Evolutionary conservation across 2,888 invertebrate species (phyloP), one percentile per base, ranked within the genome.

Genomic region (Ornithoptera priamus): DNA sequence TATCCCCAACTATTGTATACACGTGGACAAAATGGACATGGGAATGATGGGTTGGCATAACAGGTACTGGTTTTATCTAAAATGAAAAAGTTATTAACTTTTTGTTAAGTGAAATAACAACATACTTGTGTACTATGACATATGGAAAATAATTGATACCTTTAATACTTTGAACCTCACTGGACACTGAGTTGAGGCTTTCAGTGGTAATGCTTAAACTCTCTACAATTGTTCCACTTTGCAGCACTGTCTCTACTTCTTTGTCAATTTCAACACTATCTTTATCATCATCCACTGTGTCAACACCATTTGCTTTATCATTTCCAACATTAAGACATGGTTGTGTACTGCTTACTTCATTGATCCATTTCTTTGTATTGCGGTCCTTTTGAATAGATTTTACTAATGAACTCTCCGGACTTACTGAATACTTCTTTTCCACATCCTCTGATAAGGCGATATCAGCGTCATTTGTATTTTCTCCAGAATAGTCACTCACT

Each of bases 1-100:
- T 94, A 94, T 0, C 94, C 94, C 94, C 94, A 94, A 71, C 94
- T 94, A 74, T 94, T 93, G 83, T 94, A 94, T 6, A 94, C 93
- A 61, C 94, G 90, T 20, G 93, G 93, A 78, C 94, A 94, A 78
- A 94, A 94, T 1, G 94, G 94, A 71, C 94, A 94, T 0, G 94
- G 94, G 76, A 94, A 94, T 22, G 94, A 94, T 18, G 93, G 93
- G 75, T 86, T 93, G 22, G 89, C 83, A 72, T 91, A 91, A 71
- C 85, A 87, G 18, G 82, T 81, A 72, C 74, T 84, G 57, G 74
- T 83, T 73, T 87, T 89, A 75, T 89, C 89, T 90, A 86, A 75
- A 73, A 63, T 68, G 30, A 24, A 5, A 39, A 24, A 22, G 53
- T 53, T 4, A 53, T 18, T 53, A 18, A 53, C n/a, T n/a, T 8